A percentile compares a stretch with the other conserved stretches of the same genome.
Conservation (phyloP, 2,797 vertebrate species). For the Cercopithecus mitis region DNA sequence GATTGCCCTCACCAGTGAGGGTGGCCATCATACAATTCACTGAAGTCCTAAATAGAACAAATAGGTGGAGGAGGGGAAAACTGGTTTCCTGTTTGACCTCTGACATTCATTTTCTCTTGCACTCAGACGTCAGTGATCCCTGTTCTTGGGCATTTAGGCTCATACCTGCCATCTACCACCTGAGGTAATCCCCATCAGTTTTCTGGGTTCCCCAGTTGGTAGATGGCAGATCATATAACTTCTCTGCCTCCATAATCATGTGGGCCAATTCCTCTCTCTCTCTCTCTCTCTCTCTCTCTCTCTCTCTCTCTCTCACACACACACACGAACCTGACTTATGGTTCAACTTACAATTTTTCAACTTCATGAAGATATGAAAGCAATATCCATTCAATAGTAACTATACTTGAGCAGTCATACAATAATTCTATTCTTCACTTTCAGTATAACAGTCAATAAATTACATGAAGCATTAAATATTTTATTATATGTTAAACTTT, state of each 20-base stretch:
- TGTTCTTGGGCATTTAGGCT: not conserved
- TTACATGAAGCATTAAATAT: not conserved
- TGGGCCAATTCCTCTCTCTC: too few relatives aligned
- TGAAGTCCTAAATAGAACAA: not conserved
- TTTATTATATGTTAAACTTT: not conserved
- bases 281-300: too few relatives aligned
- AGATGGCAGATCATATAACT: not conserved
- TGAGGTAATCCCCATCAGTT: too few relatives aligned
- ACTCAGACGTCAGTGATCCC: not conserved
- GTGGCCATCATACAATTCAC: too few relatives aligned
- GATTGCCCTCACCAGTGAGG: not conserved
- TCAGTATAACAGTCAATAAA: too few relatives aligned
- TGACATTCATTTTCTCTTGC: not conserved
- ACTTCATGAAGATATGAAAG: not conserved
- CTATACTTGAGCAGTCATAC: not conserved
- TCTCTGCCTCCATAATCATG: not conserved
- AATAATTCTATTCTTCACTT: not conserved
- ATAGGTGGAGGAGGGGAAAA: not conserved
- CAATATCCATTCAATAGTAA: not conserved
- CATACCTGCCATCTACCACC: too few relatives aligned
- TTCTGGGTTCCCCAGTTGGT: not conserved
- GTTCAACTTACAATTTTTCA: not conserved
- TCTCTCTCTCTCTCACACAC: too few relatives aligned
- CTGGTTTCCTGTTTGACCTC: not conserved
- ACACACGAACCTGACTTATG: not conserved